These are phyloP conservation scores for Phoxinus phoxinus DNA, from an alignment of 2,113 vertebrate genomes.

Conservation along the genomic window DNA sequence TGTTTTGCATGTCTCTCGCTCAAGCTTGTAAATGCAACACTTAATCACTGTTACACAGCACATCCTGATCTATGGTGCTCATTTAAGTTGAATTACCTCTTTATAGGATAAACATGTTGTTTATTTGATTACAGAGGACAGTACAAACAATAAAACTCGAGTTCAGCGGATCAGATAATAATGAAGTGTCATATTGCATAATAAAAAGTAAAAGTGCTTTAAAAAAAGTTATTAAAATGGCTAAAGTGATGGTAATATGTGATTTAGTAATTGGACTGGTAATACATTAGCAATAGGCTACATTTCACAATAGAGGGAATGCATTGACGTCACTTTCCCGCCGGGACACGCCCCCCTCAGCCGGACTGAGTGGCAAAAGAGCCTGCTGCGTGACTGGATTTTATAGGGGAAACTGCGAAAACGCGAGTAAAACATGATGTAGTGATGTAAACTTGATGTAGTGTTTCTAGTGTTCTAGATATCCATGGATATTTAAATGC, in stretches of 20 bases:
- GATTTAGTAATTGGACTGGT: neutral
- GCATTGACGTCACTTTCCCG: too few relatives aligned
- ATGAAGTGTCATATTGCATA: neutral
- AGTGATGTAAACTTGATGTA: too few relatives aligned
- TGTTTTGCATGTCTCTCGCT: neutral
- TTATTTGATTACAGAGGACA: slow-evolving; percentile 27
- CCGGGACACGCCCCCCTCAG: too few relatives aligned
- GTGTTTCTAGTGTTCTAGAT: too few relatives aligned
- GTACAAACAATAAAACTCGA: neutral
- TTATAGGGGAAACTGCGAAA: too few relatives aligned
- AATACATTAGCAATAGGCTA: neutral
- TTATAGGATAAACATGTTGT: slow-evolving; percentile 1
- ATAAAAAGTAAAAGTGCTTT: neutral
- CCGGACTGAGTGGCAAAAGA: too few relatives aligned
- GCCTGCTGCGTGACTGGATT: too few relatives aligned
- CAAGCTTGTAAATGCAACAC: slow-evolving; percentile 8
- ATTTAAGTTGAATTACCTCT: slow-evolving; percentile 30
- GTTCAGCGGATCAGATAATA: neutral
- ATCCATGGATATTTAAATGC: too few relatives aligned
- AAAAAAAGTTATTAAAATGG: neutral
- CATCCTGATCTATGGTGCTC: slow-evolving; percentile 39
- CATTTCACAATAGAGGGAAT: neutral
- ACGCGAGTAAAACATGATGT: too few relatives aligned
- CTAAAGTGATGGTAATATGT: neutral
- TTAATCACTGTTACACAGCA: slow-evolving; percentile 25